phyloP scores from a whole-genome alignment of 1,140 invertebrate species.

The Drosophila kurseongensis region DNA sequence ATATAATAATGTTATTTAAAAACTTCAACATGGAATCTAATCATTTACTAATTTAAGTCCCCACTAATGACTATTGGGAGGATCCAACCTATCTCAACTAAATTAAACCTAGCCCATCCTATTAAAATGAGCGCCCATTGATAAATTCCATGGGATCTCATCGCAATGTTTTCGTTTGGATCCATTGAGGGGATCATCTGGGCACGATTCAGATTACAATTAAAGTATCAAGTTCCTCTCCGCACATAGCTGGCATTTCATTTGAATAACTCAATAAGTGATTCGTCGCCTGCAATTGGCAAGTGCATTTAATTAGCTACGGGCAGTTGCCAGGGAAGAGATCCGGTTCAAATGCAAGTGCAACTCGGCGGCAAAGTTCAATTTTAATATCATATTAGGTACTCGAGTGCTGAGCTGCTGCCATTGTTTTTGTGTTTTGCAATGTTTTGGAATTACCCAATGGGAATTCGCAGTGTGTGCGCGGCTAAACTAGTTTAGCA shows the following conservation, averaged over 20 bases:
- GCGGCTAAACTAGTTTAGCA: constrained; percentile 75
- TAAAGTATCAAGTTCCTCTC: constrained; percentile 68
- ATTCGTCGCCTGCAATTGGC: constrained; percentile 55
- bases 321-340: constrained; percentile 42
- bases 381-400: constrained; percentile 73
- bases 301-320: constrained; percentile 67
- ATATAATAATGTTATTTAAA: not conserved
- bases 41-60: too few species aligned
- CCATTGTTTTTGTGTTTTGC: constrained; percentile 62
- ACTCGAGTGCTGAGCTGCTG: constrained; percentile 27
- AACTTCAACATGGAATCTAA: too few species aligned
- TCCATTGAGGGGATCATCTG: constrained; percentile 33
- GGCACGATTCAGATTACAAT: constrained; percentile 57
- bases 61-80: not conserved
- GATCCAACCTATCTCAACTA: constrained; percentile 37
- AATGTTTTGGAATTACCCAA: constrained; percentile 67
- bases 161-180: not conserved
- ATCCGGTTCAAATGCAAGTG: constrained; percentile 61
- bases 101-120: constrained; percentile 28
- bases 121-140: constrained; percentile 14
- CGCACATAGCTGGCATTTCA: constrained; percentile 72
- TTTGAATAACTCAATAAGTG: constrained; percentile 77
- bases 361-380: constrained; percentile 51
- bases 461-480: constrained; percentile 54
- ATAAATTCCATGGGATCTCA: constrained; percentile 33